These are phyloP conservation scores for Holcopasites calliopsidis DNA, from an alignment of 1,140 invertebrate species.

Conservation along the genomic window DNA sequence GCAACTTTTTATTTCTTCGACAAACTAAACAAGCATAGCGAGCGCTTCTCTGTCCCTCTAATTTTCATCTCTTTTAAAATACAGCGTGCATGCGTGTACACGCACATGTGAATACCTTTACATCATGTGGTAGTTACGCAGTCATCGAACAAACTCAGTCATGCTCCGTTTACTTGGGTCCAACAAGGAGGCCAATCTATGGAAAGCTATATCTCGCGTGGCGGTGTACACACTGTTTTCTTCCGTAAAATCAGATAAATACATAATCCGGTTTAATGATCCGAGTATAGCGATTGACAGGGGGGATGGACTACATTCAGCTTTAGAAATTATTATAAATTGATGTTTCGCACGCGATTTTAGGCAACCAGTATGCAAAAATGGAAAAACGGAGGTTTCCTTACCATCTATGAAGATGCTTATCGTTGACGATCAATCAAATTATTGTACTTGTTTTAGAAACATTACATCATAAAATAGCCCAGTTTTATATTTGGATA, in stretches of 20 bases:
- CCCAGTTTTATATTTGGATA: no score
- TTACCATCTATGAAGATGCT: no score
- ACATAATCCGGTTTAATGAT: not conserved
- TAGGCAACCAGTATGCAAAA: no score
- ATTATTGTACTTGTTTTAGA: no score
- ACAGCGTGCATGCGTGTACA: not conserved
- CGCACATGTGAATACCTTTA: constrained; percentile 40
- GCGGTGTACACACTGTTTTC: not conserved
- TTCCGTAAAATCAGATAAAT: not conserved
- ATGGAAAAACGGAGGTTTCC: no score
- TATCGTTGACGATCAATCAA: no score
- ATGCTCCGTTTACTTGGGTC: constrained; percentile 70
- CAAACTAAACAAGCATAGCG: no score
- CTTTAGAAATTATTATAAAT: no score
- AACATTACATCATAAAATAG: no score
- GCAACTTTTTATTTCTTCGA: not conserved
- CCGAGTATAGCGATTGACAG: not conserved
- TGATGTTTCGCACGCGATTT: no score
- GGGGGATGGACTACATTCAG: no score
- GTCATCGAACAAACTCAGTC: constrained; percentile 62
- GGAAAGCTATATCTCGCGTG: constrained; percentile 30
- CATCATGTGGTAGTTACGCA: constrained; percentile 57
- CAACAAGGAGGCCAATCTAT: constrained; percentile 52
- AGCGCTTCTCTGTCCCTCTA: not conserved
- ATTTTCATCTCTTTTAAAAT: constrained; percentile 28